These are phyloP conservation scores for Trochalopteron elliotii DNA, from an alignment of 2,113 vertebrate species.

Conservation along the genomic window DNA sequence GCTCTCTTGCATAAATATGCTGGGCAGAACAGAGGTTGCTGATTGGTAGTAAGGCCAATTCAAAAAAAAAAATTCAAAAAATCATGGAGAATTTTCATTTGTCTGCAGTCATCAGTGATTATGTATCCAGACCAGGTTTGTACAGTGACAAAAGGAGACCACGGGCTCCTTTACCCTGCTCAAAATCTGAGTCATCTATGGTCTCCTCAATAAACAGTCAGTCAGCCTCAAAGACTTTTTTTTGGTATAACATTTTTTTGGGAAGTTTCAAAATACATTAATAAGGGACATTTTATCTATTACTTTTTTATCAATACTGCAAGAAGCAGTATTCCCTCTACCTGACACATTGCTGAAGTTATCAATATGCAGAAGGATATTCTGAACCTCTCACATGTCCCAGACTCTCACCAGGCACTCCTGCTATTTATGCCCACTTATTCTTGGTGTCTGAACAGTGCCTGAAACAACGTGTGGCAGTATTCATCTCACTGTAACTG, in stretches of 20 bases:
- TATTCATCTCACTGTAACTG: constrained; percentile 8
- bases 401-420: neutral
- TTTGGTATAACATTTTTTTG: neutral
- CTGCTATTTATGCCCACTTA: neutral
- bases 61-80: neutral
- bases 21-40: neutral
- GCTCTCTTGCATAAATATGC: neutral
- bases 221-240: neutral
- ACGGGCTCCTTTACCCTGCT: neutral
- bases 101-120: neutral
- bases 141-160: neutral
- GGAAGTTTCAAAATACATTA: neutral
- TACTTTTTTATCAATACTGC: neutral
- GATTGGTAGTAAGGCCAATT: neutral
- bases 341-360: neutral
- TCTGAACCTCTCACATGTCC: neutral
- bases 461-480: neutral
- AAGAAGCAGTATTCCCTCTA: neutral
- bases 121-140: fast-evolving
- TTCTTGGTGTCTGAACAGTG: neutral
- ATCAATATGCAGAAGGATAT: neutral
- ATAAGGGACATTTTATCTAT: neutral
- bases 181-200: neutral
- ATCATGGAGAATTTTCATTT: neutral
- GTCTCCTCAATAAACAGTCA: neutral